These are phyloP conservation scores for Dendrophyllia cribrosa DNA, from an alignment of 64 coral and sea anemone genomes.

Conservation along the genomic window DNA sequence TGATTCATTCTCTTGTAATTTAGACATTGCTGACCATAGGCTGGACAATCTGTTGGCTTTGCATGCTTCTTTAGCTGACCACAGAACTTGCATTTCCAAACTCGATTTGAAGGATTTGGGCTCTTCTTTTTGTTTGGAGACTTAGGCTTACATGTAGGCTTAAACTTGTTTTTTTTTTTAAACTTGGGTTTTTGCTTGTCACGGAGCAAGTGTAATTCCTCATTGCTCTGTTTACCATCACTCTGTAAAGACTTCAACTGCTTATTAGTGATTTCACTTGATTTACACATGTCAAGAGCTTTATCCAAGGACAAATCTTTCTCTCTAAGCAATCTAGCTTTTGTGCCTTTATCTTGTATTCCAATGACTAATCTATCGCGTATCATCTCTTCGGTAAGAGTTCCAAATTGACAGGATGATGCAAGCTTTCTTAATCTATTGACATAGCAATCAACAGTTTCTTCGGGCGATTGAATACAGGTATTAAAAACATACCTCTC, in stretches of 20 bases:
- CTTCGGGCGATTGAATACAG: slow-evolving; percentile 38
- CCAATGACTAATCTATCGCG: slow-evolving; percentile 58
- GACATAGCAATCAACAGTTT: slow-evolving; percentile 33
- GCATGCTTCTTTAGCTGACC: slow-evolving; percentile 9
- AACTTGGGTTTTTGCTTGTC: background rate
- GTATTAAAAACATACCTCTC: slow-evolving; percentile 65
- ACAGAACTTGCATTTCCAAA: slow-evolving; percentile 4
- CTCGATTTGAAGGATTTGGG: background rate
- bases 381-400: slow-evolving; percentile 48
- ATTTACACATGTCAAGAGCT: slow-evolving; percentile 65
- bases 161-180: no score
- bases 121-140: background rate
- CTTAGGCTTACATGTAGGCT: background rate
- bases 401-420: slow-evolving; percentile 52
- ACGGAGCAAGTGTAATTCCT: background rate
- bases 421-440: slow-evolving; percentile 51
- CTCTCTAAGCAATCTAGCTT: slow-evolving; percentile 62
- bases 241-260: slow-evolving; percentile 69
- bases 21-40: slow-evolving; percentile 6
- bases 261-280: slow-evolving; percentile 64
- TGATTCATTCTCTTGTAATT: background rate
- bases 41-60: slow-evolving; percentile 50
- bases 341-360: slow-evolving; percentile 35
- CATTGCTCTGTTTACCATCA: background rate
- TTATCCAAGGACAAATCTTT: slow-evolving; percentile 64